Base-by-base conservation (phyloP, 2,888 invertebrate genomes). In the Dryocosmus kuriphilus region DNA sequence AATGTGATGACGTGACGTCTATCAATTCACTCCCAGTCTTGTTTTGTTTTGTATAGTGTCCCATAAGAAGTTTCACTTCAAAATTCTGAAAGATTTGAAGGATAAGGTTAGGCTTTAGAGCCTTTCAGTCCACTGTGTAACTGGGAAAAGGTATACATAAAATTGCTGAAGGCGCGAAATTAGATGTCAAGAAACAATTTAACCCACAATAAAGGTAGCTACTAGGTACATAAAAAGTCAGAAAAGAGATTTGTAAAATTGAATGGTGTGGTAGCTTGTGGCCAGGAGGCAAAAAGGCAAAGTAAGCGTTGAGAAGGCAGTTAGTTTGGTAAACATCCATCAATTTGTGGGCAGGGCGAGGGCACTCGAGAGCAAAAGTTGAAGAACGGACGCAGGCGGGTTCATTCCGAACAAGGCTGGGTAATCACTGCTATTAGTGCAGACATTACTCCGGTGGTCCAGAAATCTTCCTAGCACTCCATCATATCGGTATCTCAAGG, bases 351-450 rank as follows among this genome's bases (percentile, higher is more conserved):
- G 85, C 84, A 77, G 76, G 79, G 79, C 75, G 57, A 74, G 77
- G 71, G 77, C 78, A 55, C 63, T 71, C 75, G 62, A 76, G 74
- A 79, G 76, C 63, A 75, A 80, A 82, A 77, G 77, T 81, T 78
- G 82, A 82, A 82, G 80, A 83, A 81, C 83, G 65, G 83, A 83
- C 83, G 84, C 88, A 85, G 89, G 88, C 88, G 88, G 87, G 87
- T 88, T 89, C 86, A 84, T 87, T 86, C 86, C 86, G 87, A 89
- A 88, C 90, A 82, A 89, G 88, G 91, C 88, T 91, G 88, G 91
- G 91, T 93, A 93, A 93, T 93, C 92, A 93, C 93, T 93, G 91
- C 93, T 93, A 93, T 93, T 93, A 93, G 91, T 88, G 88, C 92
- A 88, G 89, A 90, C 91, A 92, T 92, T 91, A 92, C 91, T 92